Conservation (phyloP, 2,888 invertebrate genomes). For the Dryococelus australis region DNA sequence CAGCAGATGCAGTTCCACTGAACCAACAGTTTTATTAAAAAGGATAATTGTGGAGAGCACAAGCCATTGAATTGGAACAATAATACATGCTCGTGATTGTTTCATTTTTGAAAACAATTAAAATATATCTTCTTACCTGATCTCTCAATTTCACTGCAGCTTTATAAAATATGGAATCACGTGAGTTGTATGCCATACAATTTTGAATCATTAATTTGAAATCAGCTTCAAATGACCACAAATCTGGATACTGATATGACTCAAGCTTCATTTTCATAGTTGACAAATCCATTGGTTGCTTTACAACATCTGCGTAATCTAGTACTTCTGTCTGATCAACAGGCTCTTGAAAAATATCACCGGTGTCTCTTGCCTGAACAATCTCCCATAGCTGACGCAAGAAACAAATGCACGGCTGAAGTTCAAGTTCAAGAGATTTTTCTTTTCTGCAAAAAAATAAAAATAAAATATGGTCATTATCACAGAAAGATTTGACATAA, state of each 20-base stretch:
- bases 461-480: slow-evolving; percentile 29
- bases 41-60: no score
- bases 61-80: no score
- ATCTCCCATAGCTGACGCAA: slow-evolving; percentile 79
- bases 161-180: slow-evolving; percentile 93
- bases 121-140: slow-evolving; percentile 56
- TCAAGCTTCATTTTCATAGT: slow-evolving; percentile 86
- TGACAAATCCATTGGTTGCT: slow-evolving; percentile 87
- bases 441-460: slow-evolving; percentile 63
- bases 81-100: no score
- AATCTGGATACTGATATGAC: slow-evolving; percentile 69
- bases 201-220: slow-evolving; percentile 96
- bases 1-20: no score
- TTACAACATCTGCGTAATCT: slow-evolving; percentile 80
- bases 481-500: not conserved
- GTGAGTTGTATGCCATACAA: slow-evolving; percentile 91
- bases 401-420: slow-evolving; percentile 83
- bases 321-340: slow-evolving; percentile 82
- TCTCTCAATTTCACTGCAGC: slow-evolving; percentile 90
- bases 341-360: slow-evolving; percentile 91
- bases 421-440: slow-evolving; percentile 79
- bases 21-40: no score
- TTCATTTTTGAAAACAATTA: no score
- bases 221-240: slow-evolving; percentile 85
- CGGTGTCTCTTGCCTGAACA: slow-evolving; percentile 79